Base-by-base conservation (phyloP, 1,140 invertebrate species). In the Penaeus japonicus region DNA sequence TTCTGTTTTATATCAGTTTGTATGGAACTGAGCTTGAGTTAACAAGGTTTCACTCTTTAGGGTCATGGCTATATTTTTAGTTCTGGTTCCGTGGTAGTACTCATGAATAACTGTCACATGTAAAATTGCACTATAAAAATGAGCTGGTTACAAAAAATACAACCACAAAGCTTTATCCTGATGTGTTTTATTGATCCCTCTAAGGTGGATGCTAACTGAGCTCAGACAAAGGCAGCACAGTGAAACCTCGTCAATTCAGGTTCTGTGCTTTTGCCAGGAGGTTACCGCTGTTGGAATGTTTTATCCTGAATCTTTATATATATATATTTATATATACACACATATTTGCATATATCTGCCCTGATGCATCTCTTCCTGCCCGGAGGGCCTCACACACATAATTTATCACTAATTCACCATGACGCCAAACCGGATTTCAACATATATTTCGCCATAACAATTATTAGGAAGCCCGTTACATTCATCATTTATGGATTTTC, bases 21-120 rank as follows among this genome's bases (percentile, higher is more conserved):
- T 89, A 87, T 87, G 84, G 89, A 89, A 86, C 89, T 89, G 89
- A 89, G 89, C 84, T 89, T 89, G 89, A 89, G 89, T 89, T 89
- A 89, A 89, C 89, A 89, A 89, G 89, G 89, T 89, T 89, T 89
- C 89, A 89, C 89, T 89, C 89, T 89, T 85, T 70, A 89, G 89
- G 89, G 89, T 89, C 89, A 86, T 87, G 89, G 89, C 84, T 89
- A 82, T 89, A 89, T 85, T 83, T 85, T 89, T 86, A 89, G 84
- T 85, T 89, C 84, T 89, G 89, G 89, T 89, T 89, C 89, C 79
- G 70, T 89, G 89, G 89, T 89, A 89, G 89, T 75, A 82, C 54
- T 62, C 55, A 81, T 78, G 59, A 85, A 80, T 65, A 84, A 87
- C 47, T 89, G 84, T 85, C 84, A 87, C 80, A 59, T 89, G 89